These are phyloP conservation scores for Genyomyrus donnyi DNA, from an alignment of 2,113 vertebrate genomes.

Conservation along the genomic window DNA sequence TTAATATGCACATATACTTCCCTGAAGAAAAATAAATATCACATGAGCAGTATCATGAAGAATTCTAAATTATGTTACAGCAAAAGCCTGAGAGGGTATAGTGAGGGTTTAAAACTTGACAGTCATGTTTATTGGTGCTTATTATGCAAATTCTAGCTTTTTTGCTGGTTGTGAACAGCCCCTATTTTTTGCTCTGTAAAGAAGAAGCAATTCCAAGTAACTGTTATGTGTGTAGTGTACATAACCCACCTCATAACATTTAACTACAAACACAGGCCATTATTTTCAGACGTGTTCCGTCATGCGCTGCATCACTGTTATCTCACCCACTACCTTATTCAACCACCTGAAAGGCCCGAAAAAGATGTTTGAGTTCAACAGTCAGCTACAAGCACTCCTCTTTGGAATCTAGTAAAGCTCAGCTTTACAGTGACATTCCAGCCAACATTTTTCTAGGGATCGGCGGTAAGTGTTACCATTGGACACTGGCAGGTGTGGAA, in stretches of 20 bases:
- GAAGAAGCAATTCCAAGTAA: conserved; percentile 13
- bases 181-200: conserved; percentile 4
- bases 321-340: neutral
- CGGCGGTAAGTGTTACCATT: neutral
- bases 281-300: neutral
- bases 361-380: neutral
- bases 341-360: neutral
- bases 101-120: neutral
- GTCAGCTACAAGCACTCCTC: neutral
- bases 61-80: neutral
- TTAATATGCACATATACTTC: neutral
- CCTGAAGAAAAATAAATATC: neutral
- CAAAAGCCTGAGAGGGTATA: neutral
- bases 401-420: neutral
- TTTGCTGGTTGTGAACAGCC: neutral
- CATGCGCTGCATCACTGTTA: neutral
- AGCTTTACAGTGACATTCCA: neutral
- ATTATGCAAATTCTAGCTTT: conserved; percentile 18
- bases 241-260: conserved; percentile 11
- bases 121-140: neutral
- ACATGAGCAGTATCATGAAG: neutral
- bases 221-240: conserved; percentile 4
- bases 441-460: conserved; percentile 6
- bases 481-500: neutral
- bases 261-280: conserved; percentile 14